phyloP scores from a whole-genome alignment of 37 sponge, comb jelly and placozoan genomes.

The Mnemiopsis leidyi region DNA sequence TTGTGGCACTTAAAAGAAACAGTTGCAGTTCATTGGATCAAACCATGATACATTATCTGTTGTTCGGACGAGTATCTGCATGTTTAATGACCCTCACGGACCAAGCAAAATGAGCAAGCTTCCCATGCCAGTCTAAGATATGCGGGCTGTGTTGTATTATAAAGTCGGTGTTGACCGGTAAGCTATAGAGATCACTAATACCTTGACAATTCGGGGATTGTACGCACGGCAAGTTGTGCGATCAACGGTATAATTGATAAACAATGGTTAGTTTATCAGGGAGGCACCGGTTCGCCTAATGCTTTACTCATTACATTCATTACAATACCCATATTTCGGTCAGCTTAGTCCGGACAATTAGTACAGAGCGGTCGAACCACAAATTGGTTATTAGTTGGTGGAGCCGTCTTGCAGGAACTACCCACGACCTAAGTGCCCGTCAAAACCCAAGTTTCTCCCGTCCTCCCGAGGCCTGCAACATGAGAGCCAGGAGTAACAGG shows the following conservation, averaged over 20 bases:
- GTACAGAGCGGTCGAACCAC: not conserved
- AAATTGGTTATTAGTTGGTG: not conserved
- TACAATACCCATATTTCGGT: not conserved
- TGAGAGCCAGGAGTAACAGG: too few relatives aligned
- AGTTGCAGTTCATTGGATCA: too few relatives aligned
- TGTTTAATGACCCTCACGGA: too few relatives aligned
- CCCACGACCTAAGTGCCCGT: not conserved
- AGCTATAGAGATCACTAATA: not conserved
- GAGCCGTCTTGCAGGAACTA: not conserved
- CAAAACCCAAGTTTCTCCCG: not conserved
- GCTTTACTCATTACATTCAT: slow-evolving; percentile 14
- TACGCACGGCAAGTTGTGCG: not conserved
- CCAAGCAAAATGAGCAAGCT: too few relatives aligned
- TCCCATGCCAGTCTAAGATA: too few relatives aligned
- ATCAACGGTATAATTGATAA: slow-evolving; percentile 10
- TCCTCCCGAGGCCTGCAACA: too few relatives aligned
- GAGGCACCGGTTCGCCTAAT: slow-evolving; percentile 17
- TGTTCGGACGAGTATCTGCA: too few relatives aligned
- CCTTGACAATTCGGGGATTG: not conserved
- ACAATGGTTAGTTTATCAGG: not conserved
- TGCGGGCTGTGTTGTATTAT: too few relatives aligned
- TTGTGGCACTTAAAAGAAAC: too few relatives aligned
- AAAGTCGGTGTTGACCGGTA: too few relatives aligned
- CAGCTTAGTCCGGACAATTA: not conserved
- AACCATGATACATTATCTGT: too few relatives aligned